Evolutionary conservation across 2,113 vertebrate genomes (phyloP).

Genomic region (Dasypus novemcinctus): DNA sequence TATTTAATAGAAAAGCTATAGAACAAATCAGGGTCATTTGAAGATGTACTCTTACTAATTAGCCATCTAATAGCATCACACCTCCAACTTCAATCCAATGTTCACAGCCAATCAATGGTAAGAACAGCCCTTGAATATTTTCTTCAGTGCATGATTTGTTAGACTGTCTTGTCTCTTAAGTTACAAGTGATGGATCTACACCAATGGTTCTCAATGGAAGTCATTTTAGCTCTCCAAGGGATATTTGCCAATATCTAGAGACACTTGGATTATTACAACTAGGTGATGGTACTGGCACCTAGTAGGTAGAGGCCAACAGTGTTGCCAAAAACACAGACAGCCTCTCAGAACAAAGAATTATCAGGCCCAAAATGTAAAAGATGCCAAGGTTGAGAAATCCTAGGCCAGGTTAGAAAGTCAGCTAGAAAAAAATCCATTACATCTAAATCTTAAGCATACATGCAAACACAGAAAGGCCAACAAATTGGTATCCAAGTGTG

Average conservation of each 20-base stretch:
- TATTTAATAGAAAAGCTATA: neutral
- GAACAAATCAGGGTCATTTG: neutral
- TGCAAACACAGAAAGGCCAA: neutral
- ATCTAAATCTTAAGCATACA: neutral
- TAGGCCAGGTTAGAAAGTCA: neutral
- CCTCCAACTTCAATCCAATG: neutral
- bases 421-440: neutral
- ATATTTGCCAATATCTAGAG: neutral
- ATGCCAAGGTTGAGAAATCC: neutral
- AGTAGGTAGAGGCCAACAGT: neutral
- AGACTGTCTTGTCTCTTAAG: neutral
- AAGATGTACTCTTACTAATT: neutral
- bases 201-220: neutral
- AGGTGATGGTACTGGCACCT: neutral
- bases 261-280: neutral
- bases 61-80: neutral
- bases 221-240: neutral
- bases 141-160: neutral
- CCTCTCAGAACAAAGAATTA: neutral
- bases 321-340: neutral
- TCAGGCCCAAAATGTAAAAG: neutral
- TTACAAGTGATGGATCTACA: neutral
- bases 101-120: neutral
- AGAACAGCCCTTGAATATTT: neutral
- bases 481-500: neutral